Evolutionary conservation across 1,140 invertebrate species (phyloP).

Genomic region (Nomia melanderi): DNA sequence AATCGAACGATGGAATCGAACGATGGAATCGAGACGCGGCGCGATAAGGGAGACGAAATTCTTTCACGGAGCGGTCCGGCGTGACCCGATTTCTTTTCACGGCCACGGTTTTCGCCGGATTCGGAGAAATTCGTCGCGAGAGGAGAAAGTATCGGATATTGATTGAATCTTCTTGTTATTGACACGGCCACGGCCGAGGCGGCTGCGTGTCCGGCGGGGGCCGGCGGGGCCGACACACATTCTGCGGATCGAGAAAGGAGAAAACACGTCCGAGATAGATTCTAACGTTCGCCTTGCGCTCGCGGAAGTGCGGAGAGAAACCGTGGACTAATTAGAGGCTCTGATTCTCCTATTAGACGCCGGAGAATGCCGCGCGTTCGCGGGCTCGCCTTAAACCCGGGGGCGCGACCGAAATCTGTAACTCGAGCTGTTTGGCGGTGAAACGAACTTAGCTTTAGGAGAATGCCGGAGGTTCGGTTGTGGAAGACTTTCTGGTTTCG

Average conservation of each 20-base stretch:
- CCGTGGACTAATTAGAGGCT: background rate
- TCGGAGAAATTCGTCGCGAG: conserved; percentile 34
- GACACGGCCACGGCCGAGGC: conserved; percentile 8
- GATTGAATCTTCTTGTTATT: conserved; percentile 29
- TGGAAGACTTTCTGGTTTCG: too few species aligned
- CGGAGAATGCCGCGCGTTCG: background rate
- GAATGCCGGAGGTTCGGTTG: too few species aligned
- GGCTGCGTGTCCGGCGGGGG: conserved; percentile 17
- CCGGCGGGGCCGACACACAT: conserved; percentile 34
- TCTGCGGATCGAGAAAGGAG: conserved; percentile 31
- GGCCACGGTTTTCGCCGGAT: conserved; percentile 7
- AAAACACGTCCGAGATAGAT: conserved; percentile 25
- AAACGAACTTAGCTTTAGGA: too few species aligned
- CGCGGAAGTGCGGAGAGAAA: conserved; percentile 10
- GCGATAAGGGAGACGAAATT: background rate
- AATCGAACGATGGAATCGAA: background rate
- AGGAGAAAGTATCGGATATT: conserved; percentile 34
- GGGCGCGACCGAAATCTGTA: too few species aligned
- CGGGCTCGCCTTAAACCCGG: too few species aligned
- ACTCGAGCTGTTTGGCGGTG: too few species aligned
- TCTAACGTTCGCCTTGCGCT: background rate
- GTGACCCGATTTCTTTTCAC: conserved; percentile 34
- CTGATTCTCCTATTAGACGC: background rate
- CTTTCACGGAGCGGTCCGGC: background rate
- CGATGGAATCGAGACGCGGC: background rate